Conservation (phyloP, 2,888 invertebrate species). For the Heteropelma amictum region DNA sequence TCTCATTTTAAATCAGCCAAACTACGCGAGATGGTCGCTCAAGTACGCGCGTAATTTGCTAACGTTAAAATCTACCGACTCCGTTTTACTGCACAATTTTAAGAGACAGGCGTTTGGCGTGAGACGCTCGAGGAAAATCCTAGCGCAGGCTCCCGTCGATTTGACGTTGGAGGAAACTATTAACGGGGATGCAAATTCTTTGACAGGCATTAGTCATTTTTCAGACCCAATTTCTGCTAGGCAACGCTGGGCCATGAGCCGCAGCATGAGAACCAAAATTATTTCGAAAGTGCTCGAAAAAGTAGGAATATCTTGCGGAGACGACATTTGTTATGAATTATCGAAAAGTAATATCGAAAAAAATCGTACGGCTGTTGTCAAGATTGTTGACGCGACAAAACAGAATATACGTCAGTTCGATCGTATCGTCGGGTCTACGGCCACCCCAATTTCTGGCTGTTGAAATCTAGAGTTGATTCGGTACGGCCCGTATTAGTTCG, state of each 20-base stretch:
- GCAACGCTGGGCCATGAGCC: not conserved
- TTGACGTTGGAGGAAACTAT: not conserved
- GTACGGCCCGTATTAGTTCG: too few relatives aligned
- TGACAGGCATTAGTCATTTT: not conserved
- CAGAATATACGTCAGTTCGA: too few relatives aligned
- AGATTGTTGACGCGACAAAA: too few relatives aligned
- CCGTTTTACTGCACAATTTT: not conserved
- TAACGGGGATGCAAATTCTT: conserved; percentile 1
- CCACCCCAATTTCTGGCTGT: too few relatives aligned
- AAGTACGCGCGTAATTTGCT: conserved; percentile 50
- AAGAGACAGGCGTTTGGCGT: not conserved
- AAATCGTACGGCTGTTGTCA: too few relatives aligned
- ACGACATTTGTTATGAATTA: too few relatives aligned
- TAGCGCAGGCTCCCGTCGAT: not conserved
- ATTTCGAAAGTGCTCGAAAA: too few relatives aligned
- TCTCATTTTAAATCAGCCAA: conserved; percentile 59
- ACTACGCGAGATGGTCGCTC: conserved; percentile 56
- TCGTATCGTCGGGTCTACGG: too few relatives aligned
- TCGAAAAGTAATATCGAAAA: too few relatives aligned
- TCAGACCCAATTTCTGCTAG: not conserved
- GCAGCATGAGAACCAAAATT: not conserved
- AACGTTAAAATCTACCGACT: conserved; percentile 13
- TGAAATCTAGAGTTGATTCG: too few relatives aligned
- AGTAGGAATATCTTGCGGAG: too few relatives aligned
- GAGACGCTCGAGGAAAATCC: not conserved